Conservation (phyloP, 2,888 invertebrate genomes). For the Osmoderma eremita region DNA sequence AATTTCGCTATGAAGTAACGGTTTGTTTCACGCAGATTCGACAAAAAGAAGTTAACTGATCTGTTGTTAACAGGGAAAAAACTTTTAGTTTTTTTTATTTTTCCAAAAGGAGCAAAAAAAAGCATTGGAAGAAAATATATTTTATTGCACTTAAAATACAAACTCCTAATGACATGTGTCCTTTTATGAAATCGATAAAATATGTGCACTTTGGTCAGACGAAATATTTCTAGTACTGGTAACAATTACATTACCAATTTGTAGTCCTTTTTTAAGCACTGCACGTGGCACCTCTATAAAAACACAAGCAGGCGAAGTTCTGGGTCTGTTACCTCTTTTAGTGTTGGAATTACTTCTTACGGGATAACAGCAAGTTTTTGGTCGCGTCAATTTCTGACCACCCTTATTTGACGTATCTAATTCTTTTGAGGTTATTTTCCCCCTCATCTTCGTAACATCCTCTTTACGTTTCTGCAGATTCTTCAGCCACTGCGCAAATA, state of each 20-base stretch:
- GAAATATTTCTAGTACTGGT: constrained; percentile 49
- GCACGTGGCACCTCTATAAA: constrained; percentile 57
- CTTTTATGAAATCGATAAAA: constrained; percentile 46
- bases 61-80: no score
- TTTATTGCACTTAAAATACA: no score
- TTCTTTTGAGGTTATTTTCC: not conserved
- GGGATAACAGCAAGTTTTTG: constrained; percentile 55
- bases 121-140: constrained; percentile 3
- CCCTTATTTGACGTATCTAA: constrained; percentile 47
- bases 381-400: constrained; percentile 51
- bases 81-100: no score
- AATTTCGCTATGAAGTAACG: no score
- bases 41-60: no score
- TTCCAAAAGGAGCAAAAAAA: no score
- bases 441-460: constrained; percentile 39
- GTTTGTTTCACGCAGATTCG: no score
- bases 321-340: constrained; percentile 52
- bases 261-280: constrained; percentile 55
- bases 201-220: constrained; percentile 53
- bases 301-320: constrained; percentile 57
- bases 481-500: constrained; percentile 67
- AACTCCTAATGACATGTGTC: not conserved
- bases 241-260: constrained; percentile 57
- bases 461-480: constrained; percentile 54
- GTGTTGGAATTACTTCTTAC: constrained; percentile 50